Evolutionary conservation across 2,888 invertebrate species (phyloP).

Genomic region (Zaprionus bogoriensis): DNA sequence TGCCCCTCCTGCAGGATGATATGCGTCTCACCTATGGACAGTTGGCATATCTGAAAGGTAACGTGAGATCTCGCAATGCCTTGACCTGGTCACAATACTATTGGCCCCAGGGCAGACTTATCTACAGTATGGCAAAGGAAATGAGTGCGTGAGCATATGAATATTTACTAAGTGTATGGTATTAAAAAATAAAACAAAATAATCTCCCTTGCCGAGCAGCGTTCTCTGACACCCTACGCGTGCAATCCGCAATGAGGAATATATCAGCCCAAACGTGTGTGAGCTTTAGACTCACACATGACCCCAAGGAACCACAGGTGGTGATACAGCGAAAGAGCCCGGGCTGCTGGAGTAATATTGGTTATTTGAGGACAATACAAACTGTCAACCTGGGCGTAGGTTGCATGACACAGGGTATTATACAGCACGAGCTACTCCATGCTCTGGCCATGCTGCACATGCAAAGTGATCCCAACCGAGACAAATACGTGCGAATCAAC

Average conservation of each 20-base stretch:
- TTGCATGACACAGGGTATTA: slow-evolving; percentile 82
- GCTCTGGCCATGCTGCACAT: slow-evolving; percentile 90
- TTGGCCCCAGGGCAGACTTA: slow-evolving; percentile 41
- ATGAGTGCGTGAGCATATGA: slow-evolving; percentile 32
- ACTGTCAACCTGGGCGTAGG: slow-evolving; percentile 50
- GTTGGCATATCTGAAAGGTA: background rate
- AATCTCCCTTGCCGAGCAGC: slow-evolving; percentile 7
- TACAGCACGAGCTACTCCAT: slow-evolving; percentile 90
- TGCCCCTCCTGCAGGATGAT: slow-evolving; percentile 5
- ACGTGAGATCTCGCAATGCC: slow-evolving; percentile 5
- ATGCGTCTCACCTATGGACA: slow-evolving; percentile 25
- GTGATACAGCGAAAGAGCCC: background rate
- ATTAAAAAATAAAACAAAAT: background rate
- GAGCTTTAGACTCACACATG: slow-evolving; percentile 29
- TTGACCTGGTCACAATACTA: slow-evolving; percentile 26
- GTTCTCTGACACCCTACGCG: background rate
- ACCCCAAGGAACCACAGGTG: slow-evolving; percentile 9
- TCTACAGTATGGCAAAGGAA: slow-evolving; percentile 36
- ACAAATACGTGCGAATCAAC: slow-evolving; percentile 86
- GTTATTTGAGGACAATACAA: slow-evolving; percentile 84
- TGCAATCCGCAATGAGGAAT: slow-evolving; percentile 39
- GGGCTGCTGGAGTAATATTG: slow-evolving; percentile 91
- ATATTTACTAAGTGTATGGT: background rate
- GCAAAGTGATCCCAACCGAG: slow-evolving; percentile 88
- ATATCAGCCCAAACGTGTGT: slow-evolving; percentile 50